These are phyloP conservation scores for Sinocyclocheilus rhinocerous DNA, from an alignment of 2,113 vertebrate genomes.

Conservation along the genomic window DNA sequence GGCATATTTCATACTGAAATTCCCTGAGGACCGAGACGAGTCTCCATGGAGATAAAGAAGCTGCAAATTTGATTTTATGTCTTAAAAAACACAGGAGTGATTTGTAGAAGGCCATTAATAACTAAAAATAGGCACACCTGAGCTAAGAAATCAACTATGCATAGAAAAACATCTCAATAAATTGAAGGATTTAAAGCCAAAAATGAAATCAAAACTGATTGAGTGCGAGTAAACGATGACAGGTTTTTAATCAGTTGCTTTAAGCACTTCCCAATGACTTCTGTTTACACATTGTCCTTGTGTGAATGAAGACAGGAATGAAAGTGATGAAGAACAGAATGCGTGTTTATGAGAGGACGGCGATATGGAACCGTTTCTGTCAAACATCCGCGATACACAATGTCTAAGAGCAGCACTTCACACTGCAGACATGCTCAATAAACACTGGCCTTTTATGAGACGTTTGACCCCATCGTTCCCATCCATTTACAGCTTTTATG, in stretches of 20 bases:
- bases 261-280: not conserved
- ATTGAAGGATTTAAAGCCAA: not conserved
- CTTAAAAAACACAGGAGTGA: not conserved
- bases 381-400: not conserved
- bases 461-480: constrained; percentile 22
- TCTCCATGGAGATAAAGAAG: constrained; percentile 24
- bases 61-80: not conserved
- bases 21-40: not conserved
- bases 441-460: constrained; percentile 32
- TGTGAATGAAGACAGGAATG: not conserved
- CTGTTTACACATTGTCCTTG: not conserved
- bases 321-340: constrained; percentile 38
- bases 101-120: not conserved
- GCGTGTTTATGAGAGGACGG: constrained; percentile 22
- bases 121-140: not conserved
- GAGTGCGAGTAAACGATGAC: not conserved
- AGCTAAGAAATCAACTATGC: not conserved
- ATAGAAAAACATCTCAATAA: not conserved
- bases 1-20: constrained; percentile 48
- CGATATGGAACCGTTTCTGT: not conserved
- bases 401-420: constrained; percentile 17
- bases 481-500: constrained; percentile 4
- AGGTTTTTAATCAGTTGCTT: constrained; percentile 20
- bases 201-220: not conserved
- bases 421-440: not conserved